These are phyloP conservation scores for Notoglanidium macrostoma DNA, from an alignment of 2,797 vertebrate genomes.

Conservation along the genomic window DNA sequence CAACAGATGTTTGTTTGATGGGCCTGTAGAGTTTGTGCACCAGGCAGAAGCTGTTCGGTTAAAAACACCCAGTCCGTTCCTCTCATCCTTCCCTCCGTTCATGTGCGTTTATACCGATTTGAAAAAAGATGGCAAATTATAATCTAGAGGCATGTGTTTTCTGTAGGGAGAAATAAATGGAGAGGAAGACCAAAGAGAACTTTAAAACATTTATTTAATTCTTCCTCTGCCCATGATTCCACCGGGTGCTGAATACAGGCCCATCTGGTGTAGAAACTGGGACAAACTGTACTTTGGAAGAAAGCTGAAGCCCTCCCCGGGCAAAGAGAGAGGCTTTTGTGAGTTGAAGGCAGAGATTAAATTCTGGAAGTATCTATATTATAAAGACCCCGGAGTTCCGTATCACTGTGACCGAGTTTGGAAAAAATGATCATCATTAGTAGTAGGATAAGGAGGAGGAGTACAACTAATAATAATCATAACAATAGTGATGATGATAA, in stretches of 20 bases:
- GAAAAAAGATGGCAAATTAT: conserved; percentile 39
- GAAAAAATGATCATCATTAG: not conserved
- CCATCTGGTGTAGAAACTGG: conserved; percentile 79
- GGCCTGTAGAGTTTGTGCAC: conserved; percentile 3
- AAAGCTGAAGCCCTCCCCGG: conserved; percentile 72
- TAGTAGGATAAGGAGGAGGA: not conserved
- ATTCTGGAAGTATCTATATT: conserved; percentile 65
- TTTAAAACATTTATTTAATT: conserved; percentile 48
- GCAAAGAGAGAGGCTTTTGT: conserved; percentile 67
- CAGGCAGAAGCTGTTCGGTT: conserved; percentile 20
- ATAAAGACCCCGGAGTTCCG: conserved; percentile 48
- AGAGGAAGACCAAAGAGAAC: conserved; percentile 33
- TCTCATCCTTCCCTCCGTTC: conserved; percentile 8
- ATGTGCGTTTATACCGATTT: conserved; percentile 30
- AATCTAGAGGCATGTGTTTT: conserved; percentile 41
- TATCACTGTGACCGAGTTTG: conserved; percentile 23
- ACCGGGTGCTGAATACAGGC: conserved; percentile 71
- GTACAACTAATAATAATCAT: not conserved
- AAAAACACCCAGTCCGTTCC: conserved; percentile 15
- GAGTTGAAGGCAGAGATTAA: conserved; percentile 64
- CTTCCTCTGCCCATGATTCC: conserved; percentile 69
- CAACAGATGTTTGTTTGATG: conserved; percentile 38
- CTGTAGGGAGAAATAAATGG: conserved; percentile 35
- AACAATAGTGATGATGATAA: not conserved
- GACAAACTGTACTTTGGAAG: conserved; percentile 78